Base-by-base conservation (phyloP, 2,888 invertebrate genomes). In the Lasioglossum oenotherae region DNA sequence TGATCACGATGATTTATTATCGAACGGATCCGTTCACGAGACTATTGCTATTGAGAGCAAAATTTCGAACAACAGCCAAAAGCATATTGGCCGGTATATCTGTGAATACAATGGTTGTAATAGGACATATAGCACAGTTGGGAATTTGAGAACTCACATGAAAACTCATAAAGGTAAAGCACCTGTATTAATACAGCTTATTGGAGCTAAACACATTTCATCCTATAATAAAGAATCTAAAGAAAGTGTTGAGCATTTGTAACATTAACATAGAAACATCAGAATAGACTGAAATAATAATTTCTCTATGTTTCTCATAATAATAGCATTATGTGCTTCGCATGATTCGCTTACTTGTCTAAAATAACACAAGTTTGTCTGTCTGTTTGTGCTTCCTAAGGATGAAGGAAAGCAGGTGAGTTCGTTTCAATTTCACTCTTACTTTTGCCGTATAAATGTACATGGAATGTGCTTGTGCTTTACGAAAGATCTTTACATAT, bases 141-240 rank as follows among this genome's bases (percentile, higher is more conserved):
- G 99, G 78, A 99, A 99, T 96, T 96, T 99, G 89, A 97, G 98
- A 93, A 99, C 99, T 85, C 99, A 99, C 96, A 97, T 98, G 96
- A 99, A 99, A 96, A 98, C 98, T 81, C 99, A 99, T 94, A 98
- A 98, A 97, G 99, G 99, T 98, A 96, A 93, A 92, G 91, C 38
- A 78, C 46, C 35, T 69, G 69, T 75, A 44, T 67, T 69, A 4
- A 69, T 31, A 38, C 4, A 31, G 4, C 4, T 41, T 38, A 27
- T 23, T 38, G 31, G 6, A 46, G 2, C 14, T 38, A 31, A 60
- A 72, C 5, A 72, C 2, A 60, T 80, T 41, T 27, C 69, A 46
- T 77, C 3, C 14, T 60, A 27, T 23, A 31, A 53, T 38, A 75
- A 23, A 49, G n/a, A 67, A n/a, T 46, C 31, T 44, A 76, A n/a